A percentile compares a stretch with the other conserved stretches of the same genome.
Evolutionary conservation across 2,888 invertebrate genomes (phyloP).

Genomic region (Megalurothrips usitatus): DNA sequence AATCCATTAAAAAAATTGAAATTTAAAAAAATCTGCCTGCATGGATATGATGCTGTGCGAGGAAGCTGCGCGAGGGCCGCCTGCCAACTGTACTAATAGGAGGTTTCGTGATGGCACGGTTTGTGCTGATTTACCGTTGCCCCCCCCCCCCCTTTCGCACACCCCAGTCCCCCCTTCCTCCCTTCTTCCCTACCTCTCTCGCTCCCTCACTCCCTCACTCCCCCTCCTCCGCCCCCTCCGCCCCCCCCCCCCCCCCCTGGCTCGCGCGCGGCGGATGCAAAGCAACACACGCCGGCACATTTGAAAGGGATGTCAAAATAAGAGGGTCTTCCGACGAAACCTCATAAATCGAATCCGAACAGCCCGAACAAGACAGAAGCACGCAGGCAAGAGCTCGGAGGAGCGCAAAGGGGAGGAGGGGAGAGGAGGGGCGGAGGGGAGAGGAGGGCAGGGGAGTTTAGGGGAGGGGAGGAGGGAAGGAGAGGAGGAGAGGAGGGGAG

Average conservation of each 20-base stretch:
- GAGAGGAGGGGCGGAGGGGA: neutral
- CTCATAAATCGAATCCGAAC: conserved; percentile 1
- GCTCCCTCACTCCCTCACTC: neutral
- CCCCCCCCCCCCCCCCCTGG: neutral
- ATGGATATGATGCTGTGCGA: too few relatives aligned
- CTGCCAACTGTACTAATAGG: neutral
- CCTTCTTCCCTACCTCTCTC: neutral
- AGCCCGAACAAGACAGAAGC: conserved; percentile 5
- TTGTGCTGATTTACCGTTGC: neutral
- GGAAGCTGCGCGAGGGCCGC: too few relatives aligned
- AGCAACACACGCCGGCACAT: conserved; percentile 17
- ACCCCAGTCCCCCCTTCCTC: neutral
- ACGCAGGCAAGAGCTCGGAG: neutral
- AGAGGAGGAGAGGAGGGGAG: neutral
- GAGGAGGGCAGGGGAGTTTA: neutral
- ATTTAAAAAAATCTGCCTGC: too few relatives aligned
- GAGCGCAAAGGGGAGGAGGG: neutral
- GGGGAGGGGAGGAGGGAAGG: neutral
- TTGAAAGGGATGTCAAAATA: conserved; percentile 25
- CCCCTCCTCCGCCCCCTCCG: neutral
- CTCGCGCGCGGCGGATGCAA: neutral
- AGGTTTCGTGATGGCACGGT: neutral
- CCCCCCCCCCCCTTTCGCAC: neutral
- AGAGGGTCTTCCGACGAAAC: conserved; percentile 11
- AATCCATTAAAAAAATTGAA: too few relatives aligned